Evolutionary conservation across 1,140 invertebrate genomes (phyloP), one percentile per base, ranked within the genome.

Genomic region (Leptopilina clavipes): DNA sequence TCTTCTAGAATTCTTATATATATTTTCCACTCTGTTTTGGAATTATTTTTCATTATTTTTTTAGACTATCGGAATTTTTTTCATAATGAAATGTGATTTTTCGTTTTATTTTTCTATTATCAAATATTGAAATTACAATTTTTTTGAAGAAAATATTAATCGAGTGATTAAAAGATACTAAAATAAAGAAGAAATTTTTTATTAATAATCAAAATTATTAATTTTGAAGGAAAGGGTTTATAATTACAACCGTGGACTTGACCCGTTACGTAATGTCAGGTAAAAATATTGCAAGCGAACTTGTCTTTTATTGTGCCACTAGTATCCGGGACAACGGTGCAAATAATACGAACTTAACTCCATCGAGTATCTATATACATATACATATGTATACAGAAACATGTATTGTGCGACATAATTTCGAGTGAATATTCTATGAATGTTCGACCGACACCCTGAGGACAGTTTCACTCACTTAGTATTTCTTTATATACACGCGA

Each of bases 251-350:
- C 12, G 25, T 65, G 56, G 25, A 65, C 56, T 65, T 25, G 56
- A 65, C 56, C 56, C 11, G 22, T 65, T 65, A 31, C 5, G 25
- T 31, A 37, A 37, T 65, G 11, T n/a, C 19, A 6, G 14, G 25
- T 22, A 31, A 14, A 65, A 65, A 31, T 31, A 9, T 65, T 12
- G 22, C 1, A 8, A 65, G 25, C 59, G 25, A 22, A 31, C 59
- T 65, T 74, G 73, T 72, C 44, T 74, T 80, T 77, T 77, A 80
- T 80, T 80, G 75, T 76, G 76, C 22, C 59, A 59, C 25, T 11
- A 70, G 79, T 78, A 80, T 80, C 74, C 79, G 76, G 76, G 79
- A 80, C 79, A 76, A 76, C 76, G 74, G 74, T 78, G 74, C 76
- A 77, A 80, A 78, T 74, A 72, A 74, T 54, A 76, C 77, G 72